Evolutionary conservation across 2,888 invertebrate genomes (phyloP), one percentile per base, ranked within the genome.

Genomic region (Mythimna impura): DNA sequence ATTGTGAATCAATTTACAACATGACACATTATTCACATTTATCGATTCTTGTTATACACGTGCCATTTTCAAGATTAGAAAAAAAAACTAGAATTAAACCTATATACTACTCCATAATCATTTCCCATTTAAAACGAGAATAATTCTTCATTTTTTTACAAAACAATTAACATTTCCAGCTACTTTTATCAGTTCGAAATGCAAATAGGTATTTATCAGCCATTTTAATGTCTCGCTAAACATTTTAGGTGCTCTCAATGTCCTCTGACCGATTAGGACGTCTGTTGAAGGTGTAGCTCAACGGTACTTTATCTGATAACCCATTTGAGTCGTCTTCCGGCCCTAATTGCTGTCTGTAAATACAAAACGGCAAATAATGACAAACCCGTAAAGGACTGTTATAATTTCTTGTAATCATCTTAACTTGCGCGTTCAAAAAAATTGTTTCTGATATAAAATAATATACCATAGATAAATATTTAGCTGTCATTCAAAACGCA

Each of bases 241-340:
- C 73, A 62, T 71, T 83, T 71, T 73, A 76, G 72, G 74, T 86
- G 69, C 66, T 77, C 81, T 81, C 58, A 73, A 80, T 81, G 72
- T 80, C 76, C 76, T 76, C 80, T 87, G 86, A 80, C 89, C 84
- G 88, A 90, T 91, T 90, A 89, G 84, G 82, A 82, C 81, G 89
- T 90, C 90, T 87, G 88, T 78, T 76, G 70, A 89, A 91, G 88
- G 89, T 84, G 88, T 87, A 85, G 65, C 82, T 65, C 84, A 90
- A 89, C 92, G 91, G 92, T 86, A 87, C 88, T 84, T 92, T 94
- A 93, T 93, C 93, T 83, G 92, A 93, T 93, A 92, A 90, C 85
- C 87, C 78, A 85, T 88, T 88, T 88, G 83, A 71, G 86, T 84
- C 83, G 79, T 86, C 85, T 93, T 94, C 93, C 93, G 94, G 92